Base-by-base conservation (phyloP, 2,797 vertebrate genomes). In the Australoheros facetus region DNA sequence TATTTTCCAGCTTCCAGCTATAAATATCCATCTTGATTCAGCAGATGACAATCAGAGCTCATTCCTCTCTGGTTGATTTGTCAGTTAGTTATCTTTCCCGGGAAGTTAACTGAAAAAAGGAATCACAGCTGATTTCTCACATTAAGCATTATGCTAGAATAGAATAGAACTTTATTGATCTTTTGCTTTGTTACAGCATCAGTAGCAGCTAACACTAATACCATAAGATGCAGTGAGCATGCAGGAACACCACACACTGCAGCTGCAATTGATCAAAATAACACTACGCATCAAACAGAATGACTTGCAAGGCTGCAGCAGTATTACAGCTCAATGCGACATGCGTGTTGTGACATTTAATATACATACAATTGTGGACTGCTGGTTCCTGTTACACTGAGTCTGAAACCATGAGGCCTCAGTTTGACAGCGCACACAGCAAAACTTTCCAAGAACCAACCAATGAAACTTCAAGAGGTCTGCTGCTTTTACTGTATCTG, bases 371-470 rank as follows among this genome's bases (percentile, higher is more conserved):
- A 53, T 26, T 32, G 45, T 26, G 45, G 32, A 7, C n/a, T 8
- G 48, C 34, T 69, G 71, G 48, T 85, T 79, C 48, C 82, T 64
- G 53, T 83, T 57, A 12, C 45, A 55, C 13, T 48, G 39, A 71
- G 21, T 45, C 23, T 60, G 51, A 78, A 58, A 78, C 72, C 30
- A 51, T 2, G 6, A n/a, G 53, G 9, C 21, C 9, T 60, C 16
- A 45, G 59, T 72, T 51, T 78, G 45, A 77, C 11, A 55, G 70
- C 17, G 56, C 34, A 39, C 64, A 80, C 30, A 55, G 54, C 26
- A 37, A 72, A 72, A 59, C 5, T 45, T 21, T 39, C 3, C 9
- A n/a, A 28, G 32, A 21, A 48, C 48, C 5, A 21, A 69, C 51
- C 30, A n/a, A 19, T 26, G 39, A 53, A 23, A 7, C 10, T n/a